Evolutionary conservation across 2,797 vertebrate species (phyloP).

Genomic region (Oreochromis mossambicus): DNA sequence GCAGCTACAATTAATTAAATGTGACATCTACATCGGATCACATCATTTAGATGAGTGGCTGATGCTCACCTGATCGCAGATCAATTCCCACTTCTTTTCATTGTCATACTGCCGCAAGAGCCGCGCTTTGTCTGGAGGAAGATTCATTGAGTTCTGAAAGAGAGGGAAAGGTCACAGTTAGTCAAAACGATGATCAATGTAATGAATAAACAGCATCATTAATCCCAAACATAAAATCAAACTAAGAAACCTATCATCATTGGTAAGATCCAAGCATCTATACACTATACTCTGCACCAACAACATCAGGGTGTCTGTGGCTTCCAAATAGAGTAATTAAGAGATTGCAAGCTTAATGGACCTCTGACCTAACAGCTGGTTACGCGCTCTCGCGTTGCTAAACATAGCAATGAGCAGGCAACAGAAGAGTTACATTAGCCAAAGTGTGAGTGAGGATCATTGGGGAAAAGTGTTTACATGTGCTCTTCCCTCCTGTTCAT

Average conservation of each 20-base stretch:
- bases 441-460: neutral
- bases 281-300: neutral
- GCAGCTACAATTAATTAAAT: neutral
- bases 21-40: neutral
- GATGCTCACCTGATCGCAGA: constrained; percentile 91
- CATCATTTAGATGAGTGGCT: neutral
- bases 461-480: neutral
- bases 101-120: constrained; percentile 95
- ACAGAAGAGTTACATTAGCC: neutral
- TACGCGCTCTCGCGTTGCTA: neutral
- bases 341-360: neutral
- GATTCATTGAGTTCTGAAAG: constrained; percentile 94
- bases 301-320: neutral
- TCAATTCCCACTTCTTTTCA: constrained; percentile 98
- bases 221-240: neutral
- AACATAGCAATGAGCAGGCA: neutral
- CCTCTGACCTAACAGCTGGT: neutral
- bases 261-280: neutral
- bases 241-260: neutral
- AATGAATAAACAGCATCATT: constrained; percentile 1
- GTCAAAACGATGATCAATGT: neutral
- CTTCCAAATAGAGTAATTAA: neutral
- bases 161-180: constrained; percentile 30
- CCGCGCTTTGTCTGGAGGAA: constrained; percentile 96
- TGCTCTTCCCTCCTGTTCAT: neutral